These are phyloP conservation scores for Anoplius nigerrimus DNA, from an alignment of 2,888 invertebrate genomes.

Conservation along the genomic window DNA sequence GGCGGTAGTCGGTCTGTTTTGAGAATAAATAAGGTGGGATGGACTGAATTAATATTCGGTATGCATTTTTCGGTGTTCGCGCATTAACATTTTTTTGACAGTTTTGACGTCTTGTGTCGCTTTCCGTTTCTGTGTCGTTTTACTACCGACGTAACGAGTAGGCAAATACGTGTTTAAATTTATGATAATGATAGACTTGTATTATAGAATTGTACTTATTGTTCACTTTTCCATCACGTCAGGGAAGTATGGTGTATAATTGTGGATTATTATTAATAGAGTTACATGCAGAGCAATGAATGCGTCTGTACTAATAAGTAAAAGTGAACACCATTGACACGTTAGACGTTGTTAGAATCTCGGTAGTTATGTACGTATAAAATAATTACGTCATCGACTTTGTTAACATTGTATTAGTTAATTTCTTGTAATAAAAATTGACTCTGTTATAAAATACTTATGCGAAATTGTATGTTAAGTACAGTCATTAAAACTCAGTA, in stretches of 20 bases:
- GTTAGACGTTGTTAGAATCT: no score
- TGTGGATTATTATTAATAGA: not conserved
- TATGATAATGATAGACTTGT: not conserved
- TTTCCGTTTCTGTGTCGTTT: conserved; percentile 22
- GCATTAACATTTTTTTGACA: no score
- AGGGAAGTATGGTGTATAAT: not conserved
- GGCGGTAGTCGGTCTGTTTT: no score
- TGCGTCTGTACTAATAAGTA: not conserved
- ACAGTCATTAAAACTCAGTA: not conserved
- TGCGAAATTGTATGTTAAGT: conserved; percentile 14
- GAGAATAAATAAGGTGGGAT: no score
- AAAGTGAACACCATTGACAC: no score
- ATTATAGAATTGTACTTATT: conserved; percentile 31
- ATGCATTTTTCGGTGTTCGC: no score
- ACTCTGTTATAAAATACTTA: conserved; percentile 21
- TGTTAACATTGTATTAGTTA: conserved; percentile 39
- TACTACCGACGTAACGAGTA: not conserved
- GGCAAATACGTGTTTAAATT: no score
- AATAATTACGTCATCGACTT: conserved; percentile 33
- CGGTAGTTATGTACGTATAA: conserved; percentile 4
- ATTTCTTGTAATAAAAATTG: conserved; percentile 44
- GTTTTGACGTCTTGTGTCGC: no score
- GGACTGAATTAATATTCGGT: no score
- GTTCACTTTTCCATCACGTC: conserved; percentile 31
- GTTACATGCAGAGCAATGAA: not conserved